phyloP scores from a whole-genome alignment of 2,797 vertebrate species.

The Sebastes vulpes region DNA sequence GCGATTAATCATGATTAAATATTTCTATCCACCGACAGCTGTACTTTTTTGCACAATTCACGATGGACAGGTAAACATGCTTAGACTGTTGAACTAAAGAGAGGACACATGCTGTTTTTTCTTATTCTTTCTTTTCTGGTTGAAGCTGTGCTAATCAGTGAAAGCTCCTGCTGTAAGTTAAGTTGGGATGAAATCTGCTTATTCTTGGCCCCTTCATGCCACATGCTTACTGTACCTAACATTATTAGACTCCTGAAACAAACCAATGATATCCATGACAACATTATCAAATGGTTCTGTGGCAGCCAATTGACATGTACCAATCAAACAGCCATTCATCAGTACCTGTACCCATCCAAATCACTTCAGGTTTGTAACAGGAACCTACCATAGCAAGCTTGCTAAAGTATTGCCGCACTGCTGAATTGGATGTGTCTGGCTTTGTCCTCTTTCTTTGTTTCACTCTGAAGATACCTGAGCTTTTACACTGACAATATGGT shows the following conservation, averaged over 20 bases:
- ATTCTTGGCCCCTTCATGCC: not conserved
- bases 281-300: not conserved
- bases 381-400: not conserved
- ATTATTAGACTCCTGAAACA: not conserved
- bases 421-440: not conserved
- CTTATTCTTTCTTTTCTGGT: not conserved
- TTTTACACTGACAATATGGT: not conserved
- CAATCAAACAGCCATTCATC: not conserved
- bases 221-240: not conserved
- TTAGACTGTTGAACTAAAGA: not conserved
- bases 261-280: not conserved
- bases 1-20: no score
- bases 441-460: constrained; percentile 22
- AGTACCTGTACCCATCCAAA: not conserved
- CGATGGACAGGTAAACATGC: not conserved
- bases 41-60: not conserved
- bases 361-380: not conserved
- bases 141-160: not conserved
- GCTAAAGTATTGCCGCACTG: not conserved
- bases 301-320: not conserved
- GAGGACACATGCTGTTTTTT: not conserved
- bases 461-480: not conserved
- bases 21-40: no score
- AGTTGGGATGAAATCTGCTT: not conserved
- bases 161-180: not conserved